Base-by-base conservation (phyloP, 2,888 invertebrate species). In the Itoplectis maculator region DNA sequence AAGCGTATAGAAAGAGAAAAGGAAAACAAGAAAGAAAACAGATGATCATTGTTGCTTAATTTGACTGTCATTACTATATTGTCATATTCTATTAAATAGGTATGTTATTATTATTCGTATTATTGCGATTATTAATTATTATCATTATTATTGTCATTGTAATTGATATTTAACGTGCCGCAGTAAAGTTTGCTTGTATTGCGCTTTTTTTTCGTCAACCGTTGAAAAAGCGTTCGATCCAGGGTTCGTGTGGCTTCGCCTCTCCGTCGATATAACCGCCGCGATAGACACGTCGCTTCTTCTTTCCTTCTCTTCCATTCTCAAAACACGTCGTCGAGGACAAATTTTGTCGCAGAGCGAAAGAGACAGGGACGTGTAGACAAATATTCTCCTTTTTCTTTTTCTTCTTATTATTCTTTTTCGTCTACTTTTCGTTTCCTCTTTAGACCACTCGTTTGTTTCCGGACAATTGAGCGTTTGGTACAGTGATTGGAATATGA, bases 31-130 rank as follows among this genome's bases (percentile, higher is more conserved):
- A 76, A 78, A 49, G 45, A 61, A 84, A 84, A 78, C 83, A 81
- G 49, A 87, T 88, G 88, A 91, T 90, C 90, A 89, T 92, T 92
- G 92, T 92, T 92, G 91, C 92, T 92, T 92, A 88, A 92, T 92
- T 92, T 92, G 91, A 89, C 89, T 91, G 89, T 92, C 91, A 91
- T 92, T 92, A 90, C 90, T 92, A 92, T 90, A 92, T 92, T 88
- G 90, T 92, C 90, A 92, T 91, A 92, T 92, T 92, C 89, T 92
- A 92, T 92, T 91, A 82, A 88, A 92, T 92, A 92, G 89, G 88
- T 92, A 90, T 92, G 92, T 88, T 84, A 89, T 88, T 85, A 89
- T 88, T 85, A 88, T 87, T 86, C 86, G 85, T 80, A 83, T 81
- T 85, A 84, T 87, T 83, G 77, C 78, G 76, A 88, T 86, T 85